These are phyloP conservation scores for Hirtodrosophila confusa DNA, from an alignment of 2,888 invertebrate genomes.

Conservation along the genomic window DNA sequence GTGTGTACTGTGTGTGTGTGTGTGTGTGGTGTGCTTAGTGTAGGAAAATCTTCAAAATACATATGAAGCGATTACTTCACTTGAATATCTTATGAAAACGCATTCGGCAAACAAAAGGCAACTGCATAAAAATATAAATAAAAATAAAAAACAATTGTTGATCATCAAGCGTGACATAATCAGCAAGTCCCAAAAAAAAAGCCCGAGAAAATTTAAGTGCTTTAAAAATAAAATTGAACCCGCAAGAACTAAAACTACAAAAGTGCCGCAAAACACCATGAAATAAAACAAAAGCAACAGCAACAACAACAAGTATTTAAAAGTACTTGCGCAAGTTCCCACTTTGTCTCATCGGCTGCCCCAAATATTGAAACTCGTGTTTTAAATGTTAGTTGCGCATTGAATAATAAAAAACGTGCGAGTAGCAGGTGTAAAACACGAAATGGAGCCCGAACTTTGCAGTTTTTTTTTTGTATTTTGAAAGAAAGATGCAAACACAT, in stretches of 20 bases:
- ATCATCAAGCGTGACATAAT: conserved; percentile 68
- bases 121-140: conserved; percentile 21
- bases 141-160: conserved; percentile 49
- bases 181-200: conserved; percentile 16
- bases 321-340: not conserved
- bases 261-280: conserved; percentile 49
- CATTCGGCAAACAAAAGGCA: conserved; percentile 27
- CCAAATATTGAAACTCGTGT: conserved; percentile 20
- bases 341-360: conserved; percentile 16
- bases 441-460: conserved; percentile 53
- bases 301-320: conserved; percentile 24
- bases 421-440: conserved; percentile 41
- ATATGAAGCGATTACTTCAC: conserved; percentile 44
- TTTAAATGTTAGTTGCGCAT: conserved; percentile 15
- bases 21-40: conserved; percentile 34
- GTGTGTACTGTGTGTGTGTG: conserved; percentile 7
- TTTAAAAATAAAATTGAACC: conserved; percentile 58
- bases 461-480: conserved; percentile 17
- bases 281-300: conserved; percentile 22
- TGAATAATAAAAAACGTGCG: conserved; percentile 1
- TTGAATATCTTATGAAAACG: conserved; percentile 35
- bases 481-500: conserved; percentile 13
- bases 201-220: conserved; percentile 49
- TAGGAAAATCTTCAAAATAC: conserved; percentile 37
- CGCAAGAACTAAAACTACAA: conserved; percentile 50